phyloP scores from a whole-genome alignment of 1,140 invertebrate species.

The Drosophila triauraria region DNA sequence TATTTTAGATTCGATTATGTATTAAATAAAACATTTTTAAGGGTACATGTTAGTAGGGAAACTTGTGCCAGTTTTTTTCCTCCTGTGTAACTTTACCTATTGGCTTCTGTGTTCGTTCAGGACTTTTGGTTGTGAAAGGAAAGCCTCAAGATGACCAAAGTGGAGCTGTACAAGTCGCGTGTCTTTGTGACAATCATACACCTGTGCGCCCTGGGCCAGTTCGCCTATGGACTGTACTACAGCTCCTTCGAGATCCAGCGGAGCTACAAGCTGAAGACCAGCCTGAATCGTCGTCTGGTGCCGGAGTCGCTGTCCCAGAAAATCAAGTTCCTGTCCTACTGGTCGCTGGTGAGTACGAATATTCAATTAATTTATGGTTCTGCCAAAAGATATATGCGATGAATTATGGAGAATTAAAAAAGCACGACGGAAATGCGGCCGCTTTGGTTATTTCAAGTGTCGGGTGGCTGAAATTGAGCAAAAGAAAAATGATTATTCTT shows the following conservation, averaged over 20 bases:
- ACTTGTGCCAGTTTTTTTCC: not conserved
- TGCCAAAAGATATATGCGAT: constrained; percentile 28
- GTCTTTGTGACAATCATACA: constrained; percentile 84
- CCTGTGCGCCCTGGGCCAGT: constrained; percentile 79
- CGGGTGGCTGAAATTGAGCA: constrained; percentile 29
- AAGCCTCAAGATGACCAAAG: constrained; percentile 78
- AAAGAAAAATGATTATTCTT: constrained; percentile 37
- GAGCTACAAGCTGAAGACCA: constrained; percentile 76
- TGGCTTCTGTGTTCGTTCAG: constrained; percentile 17
- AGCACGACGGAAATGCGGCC: constrained; percentile 57
- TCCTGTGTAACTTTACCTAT: constrained; percentile 19
- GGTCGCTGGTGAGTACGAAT: constrained; percentile 86
- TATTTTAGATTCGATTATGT: too few relatives aligned
- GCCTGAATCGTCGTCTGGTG: constrained; percentile 59
- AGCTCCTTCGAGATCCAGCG: constrained; percentile 78
- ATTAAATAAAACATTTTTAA: too few relatives aligned
- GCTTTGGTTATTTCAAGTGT: constrained; percentile 64
- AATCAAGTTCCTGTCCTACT: constrained; percentile 86
- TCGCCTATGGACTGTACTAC: constrained; percentile 79
- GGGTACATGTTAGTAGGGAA: too few relatives aligned
- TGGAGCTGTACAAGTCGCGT: constrained; percentile 83
- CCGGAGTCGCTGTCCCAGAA: constrained; percentile 84
- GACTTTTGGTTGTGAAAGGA: constrained; percentile 1
- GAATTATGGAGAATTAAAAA: constrained; percentile 50
- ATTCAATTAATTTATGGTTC: constrained; percentile 20